Evolutionary conservation across 2,113 vertebrate genomes (phyloP), one percentile per base, ranked within the genome.

Genomic region (Hirundichthys speculiger): DNA sequence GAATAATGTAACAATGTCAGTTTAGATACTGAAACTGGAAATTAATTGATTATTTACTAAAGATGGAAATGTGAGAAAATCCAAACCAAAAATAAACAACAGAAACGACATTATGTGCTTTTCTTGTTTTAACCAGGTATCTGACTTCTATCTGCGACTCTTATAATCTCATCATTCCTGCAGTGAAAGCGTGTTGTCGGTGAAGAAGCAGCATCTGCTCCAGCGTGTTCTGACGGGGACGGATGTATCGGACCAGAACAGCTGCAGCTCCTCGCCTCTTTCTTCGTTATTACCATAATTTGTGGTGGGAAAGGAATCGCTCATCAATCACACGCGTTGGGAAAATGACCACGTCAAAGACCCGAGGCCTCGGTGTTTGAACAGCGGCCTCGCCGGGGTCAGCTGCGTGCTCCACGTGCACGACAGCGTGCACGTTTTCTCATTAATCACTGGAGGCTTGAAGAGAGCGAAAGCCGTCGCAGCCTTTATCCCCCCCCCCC

Each of bases 361-460:
- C 59, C 69, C 30, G 4, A 50, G 65, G 68, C 66, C 43, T 27
- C n/a, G 24, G 38, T 81, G 77, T 68, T 81, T 66, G 66, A 79
- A 79, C 74, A 75, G 70, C 67, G 12, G 68, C 72, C 80, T 75
- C 66, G 30, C 61, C 39, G 73, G 67, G 83, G 83, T 89, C 87
- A 87, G 65, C 65, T 2, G 30, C 11, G 30, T 34, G 30, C 30
- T 34, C 30, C 30, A n/a, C n/a, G n/a, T n/a, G n/a, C n/a, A n/a
- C n/a, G n/a, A n/a, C n/a, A 55, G 57, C 5, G 46, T 54, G 64
- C 65, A 69, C 71, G 68, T 68, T 68, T 61, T 75, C 68, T 85
- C 85, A 92, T 92, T 88, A 92, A 91, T 93, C 91, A 91, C 77
- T 57, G 19, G 22, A 54, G 40, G 74, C 80, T 57, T 81, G 66